Percentiles rank a stretch among this genome's conserved stretches.
These are phyloP conservation scores for Gryon sp. DNA, from an alignment of 1,140 invertebrate species.

Conservation along the genomic window DNA sequence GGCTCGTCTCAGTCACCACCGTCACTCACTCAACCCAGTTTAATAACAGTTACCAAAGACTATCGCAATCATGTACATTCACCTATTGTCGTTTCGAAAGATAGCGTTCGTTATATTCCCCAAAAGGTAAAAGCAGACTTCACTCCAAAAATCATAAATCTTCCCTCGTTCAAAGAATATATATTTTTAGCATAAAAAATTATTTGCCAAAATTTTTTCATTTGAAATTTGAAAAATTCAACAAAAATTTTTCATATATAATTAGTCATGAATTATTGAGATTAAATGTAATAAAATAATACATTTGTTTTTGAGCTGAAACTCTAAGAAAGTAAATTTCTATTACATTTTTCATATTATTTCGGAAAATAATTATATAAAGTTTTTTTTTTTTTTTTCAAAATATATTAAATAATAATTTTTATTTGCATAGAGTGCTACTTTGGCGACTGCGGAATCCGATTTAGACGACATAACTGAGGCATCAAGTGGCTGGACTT, in stretches of 20 bases:
- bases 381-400: background rate
- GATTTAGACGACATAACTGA: conserved; percentile 73
- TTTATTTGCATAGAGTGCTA: conserved; percentile 63
- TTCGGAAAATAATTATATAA: background rate
- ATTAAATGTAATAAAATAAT: too few relatives aligned
- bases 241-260: too few relatives aligned
- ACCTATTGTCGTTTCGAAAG: conserved; percentile 74
- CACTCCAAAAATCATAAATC: too few relatives aligned
- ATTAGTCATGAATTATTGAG: too few relatives aligned
- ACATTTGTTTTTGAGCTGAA: too few relatives aligned
- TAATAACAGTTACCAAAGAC: conserved; percentile 85
- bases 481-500: conserved; percentile 85
- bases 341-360: too few relatives aligned
- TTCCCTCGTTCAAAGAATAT: too few relatives aligned
- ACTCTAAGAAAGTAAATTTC: too few relatives aligned
- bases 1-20: conserved; percentile 83
- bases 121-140: conserved; percentile 76
- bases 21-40: conserved; percentile 83
- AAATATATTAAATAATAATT: background rate
- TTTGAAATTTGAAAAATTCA: too few relatives aligned
- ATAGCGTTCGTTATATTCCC: conserved; percentile 78
- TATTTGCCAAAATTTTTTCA: too few relatives aligned
- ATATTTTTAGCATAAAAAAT: too few relatives aligned
- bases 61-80: conserved; percentile 70
- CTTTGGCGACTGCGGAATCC: conserved; percentile 74